These are phyloP conservation scores for Aix galericulata DNA, from an alignment of 2,113 vertebrate genomes.

Conservation along the genomic window DNA sequence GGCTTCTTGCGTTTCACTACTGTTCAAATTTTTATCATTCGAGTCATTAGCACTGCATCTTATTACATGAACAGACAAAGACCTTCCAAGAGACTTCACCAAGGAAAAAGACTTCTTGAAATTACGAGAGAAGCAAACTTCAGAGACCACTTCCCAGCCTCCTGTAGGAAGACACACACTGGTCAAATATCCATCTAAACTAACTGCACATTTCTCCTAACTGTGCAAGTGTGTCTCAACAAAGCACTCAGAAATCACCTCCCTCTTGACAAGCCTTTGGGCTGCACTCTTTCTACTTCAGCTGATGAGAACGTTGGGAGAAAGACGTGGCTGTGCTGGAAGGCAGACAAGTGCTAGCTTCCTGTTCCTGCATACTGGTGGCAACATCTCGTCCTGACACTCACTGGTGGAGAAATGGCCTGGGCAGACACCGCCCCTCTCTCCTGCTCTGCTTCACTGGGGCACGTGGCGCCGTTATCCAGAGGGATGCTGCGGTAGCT, in stretches of 20 bases:
- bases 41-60: not conserved
- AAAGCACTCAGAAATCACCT: not conserved
- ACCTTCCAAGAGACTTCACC: not conserved
- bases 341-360: rapidly evolving
- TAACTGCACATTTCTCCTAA: not conserved
- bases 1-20: constrained; percentile 20
- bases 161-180: not conserved
- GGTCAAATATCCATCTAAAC: not conserved
- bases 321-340: not conserved
- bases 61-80: not conserved
- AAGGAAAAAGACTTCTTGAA: not conserved
- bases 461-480: not conserved
- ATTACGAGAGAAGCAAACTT: not conserved
- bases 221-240: not conserved
- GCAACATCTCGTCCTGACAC: not conserved
- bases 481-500: rapidly evolving
- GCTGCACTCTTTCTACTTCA: not conserved
- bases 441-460: not conserved
- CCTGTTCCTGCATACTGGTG: not conserved
- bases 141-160: not conserved
- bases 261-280: not conserved
- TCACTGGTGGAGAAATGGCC: not conserved
- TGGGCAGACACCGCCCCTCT: not conserved
- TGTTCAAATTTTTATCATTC: not conserved
- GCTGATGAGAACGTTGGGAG: not conserved